Evolutionary conservation across 2,113 vertebrate species (phyloP).

Genomic region (Prinia subflava): DNA sequence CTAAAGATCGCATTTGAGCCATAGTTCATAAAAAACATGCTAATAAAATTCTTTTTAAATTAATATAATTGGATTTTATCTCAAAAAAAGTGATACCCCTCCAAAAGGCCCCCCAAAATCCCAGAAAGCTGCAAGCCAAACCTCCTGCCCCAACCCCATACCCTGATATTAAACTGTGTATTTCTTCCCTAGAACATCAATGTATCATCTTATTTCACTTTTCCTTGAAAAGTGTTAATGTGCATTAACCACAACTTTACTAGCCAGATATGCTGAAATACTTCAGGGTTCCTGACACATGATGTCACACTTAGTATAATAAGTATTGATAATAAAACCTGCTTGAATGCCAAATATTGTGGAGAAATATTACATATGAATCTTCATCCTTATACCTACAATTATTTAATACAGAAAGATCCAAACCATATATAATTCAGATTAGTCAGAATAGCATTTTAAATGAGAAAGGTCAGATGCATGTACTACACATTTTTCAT

Average conservation of each 20-base stretch:
- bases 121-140: neutral
- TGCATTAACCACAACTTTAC: neutral
- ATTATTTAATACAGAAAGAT: neutral
- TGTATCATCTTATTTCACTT: neutral
- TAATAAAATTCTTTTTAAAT: neutral
- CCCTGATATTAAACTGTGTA: neutral
- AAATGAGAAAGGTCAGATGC: neutral
- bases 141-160: neutral
- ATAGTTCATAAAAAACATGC: neutral
- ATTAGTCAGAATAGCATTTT: neutral
- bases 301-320: neutral
- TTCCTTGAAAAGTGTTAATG: constrained; percentile 4
- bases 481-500: neutral
- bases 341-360: neutral
- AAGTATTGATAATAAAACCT: neutral
- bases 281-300: neutral
- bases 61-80: neutral
- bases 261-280: neutral
- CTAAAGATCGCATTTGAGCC: neutral
- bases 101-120: neutral
- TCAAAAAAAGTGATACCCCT: neutral
- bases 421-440: neutral
- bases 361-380: neutral
- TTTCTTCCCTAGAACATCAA: constrained; percentile 3
- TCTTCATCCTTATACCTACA: neutral